These are phyloP conservation scores for Gnathonemus echidnorhynchus DNA, from an alignment of 2,113 vertebrate species.

Conservation along the genomic window DNA sequence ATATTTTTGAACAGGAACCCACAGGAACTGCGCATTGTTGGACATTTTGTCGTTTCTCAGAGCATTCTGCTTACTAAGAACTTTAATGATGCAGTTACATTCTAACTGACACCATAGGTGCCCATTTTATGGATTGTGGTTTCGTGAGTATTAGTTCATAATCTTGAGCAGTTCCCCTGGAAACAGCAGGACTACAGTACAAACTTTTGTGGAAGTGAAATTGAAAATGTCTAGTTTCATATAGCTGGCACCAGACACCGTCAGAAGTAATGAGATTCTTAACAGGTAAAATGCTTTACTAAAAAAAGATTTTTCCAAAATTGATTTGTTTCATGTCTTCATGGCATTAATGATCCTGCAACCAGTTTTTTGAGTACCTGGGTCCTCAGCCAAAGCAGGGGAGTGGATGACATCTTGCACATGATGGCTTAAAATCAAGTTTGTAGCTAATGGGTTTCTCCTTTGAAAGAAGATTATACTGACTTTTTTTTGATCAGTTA, in stretches of 20 bases:
- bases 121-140: neutral
- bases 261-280: neutral
- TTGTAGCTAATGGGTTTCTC: neutral
- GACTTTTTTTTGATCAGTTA: neutral
- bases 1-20: neutral
- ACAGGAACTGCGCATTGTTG: neutral
- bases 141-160: neutral
- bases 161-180: neutral
- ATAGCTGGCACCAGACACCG: neutral
- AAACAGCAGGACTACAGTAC: neutral
- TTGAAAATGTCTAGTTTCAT: neutral
- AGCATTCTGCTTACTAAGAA: neutral
- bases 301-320: neutral
- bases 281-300: neutral
- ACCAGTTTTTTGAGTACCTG: neutral
- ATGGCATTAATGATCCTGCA: neutral
- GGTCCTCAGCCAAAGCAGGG: neutral
- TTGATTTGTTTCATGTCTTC: neutral
- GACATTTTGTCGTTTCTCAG: neutral
- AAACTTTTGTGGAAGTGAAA: neutral
- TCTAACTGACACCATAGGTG: neutral
- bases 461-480: neutral
- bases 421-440: neutral
- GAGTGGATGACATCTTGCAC: neutral
- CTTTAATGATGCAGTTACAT: neutral